Base-by-base conservation (phyloP, 2,797 vertebrate genomes). In the Microctenopoma steveboyesi region DNA sequence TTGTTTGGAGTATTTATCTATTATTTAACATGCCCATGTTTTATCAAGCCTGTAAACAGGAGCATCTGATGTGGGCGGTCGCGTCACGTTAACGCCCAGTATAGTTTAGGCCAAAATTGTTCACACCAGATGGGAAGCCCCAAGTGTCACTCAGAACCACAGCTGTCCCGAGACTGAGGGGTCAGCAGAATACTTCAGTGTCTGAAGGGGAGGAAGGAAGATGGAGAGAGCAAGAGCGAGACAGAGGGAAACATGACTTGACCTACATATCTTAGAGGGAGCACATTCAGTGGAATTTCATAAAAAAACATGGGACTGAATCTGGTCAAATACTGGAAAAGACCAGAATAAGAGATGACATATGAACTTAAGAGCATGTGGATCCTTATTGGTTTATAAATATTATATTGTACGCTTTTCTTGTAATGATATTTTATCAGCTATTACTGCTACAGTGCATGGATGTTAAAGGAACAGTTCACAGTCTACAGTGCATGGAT, bases 141-240 rank as follows among this genome's bases (percentile, higher is more conserved):
- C 69, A 76, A 81, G 76, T 69, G 74, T 89, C 74, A 75, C 84
- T 81, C 79, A 75, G 67, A 86, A 84, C 85, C 82, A 61, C 92
- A 92, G 90, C 87, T 91, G 91, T 87, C 81, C 85, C 54, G 16
- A 84, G 81, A 89, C 72, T 76, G 75, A 78, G 69, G 70, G 90
- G 89, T 94, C 91, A 91, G 89, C 90, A 91, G 68, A 90, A 90
- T 53, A 60, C 65, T 73, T 64, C 58, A 69, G 66, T 59, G 79
- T 79, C 82, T 78, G 73, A 65, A 39, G 12, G 50, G 14, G 58
- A 69, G 56, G 74, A 39, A 45, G 48, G 47, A 15, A 18, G 33
- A 30, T 11, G 13, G 39, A 73, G 51, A 64, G 8, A 47, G 45
- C n/a, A 7, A 27, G n/a, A 58, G 62, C 43, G n/a, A 18, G 51